Conservation (phyloP, 2,888 invertebrate species). For the Subacronicta megacephala region DNA sequence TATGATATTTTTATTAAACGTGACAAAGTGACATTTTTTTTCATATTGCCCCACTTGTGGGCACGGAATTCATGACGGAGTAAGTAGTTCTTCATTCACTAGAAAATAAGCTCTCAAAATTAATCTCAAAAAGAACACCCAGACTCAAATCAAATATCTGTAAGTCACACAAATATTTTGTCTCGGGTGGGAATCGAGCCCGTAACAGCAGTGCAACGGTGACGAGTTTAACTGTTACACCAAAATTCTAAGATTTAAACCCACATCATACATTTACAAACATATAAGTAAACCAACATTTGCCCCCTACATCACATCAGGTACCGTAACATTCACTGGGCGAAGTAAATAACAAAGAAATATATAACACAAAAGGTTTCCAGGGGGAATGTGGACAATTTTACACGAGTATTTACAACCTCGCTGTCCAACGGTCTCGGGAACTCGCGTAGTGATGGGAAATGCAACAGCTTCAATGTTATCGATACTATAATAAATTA, state of each 20-base stretch:
- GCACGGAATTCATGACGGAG: too few relatives aligned
- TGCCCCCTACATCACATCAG: constrained; percentile 58
- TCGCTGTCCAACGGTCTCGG: constrained; percentile 89
- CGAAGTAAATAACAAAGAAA: constrained; percentile 88
- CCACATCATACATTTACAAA: constrained; percentile 1
- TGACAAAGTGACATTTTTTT: too few relatives aligned
- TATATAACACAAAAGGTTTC: constrained; percentile 83
- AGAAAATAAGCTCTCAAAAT: too few relatives aligned
- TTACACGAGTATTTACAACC: constrained; percentile 90
- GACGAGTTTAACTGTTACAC: too few relatives aligned
- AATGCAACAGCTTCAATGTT: constrained; percentile 9
- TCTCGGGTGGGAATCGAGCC: too few relatives aligned
- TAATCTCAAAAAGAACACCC: too few relatives aligned
- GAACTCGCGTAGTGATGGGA: constrained; percentile 78
- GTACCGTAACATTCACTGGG: constrained; percentile 59
- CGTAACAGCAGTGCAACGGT: too few relatives aligned
- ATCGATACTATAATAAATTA: constrained; percentile 31
- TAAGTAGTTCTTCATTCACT: too few relatives aligned
- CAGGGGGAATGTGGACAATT: constrained; percentile 89
- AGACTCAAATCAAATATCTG: too few relatives aligned
- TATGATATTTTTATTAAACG: too few relatives aligned
- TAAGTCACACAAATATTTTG: too few relatives aligned
- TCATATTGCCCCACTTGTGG: too few relatives aligned
- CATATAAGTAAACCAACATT: constrained; percentile 17
- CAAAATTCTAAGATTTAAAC: constrained; percentile 6